Conservation (phyloP, 2,797 vertebrate species). For the Falco berigora region DNA sequence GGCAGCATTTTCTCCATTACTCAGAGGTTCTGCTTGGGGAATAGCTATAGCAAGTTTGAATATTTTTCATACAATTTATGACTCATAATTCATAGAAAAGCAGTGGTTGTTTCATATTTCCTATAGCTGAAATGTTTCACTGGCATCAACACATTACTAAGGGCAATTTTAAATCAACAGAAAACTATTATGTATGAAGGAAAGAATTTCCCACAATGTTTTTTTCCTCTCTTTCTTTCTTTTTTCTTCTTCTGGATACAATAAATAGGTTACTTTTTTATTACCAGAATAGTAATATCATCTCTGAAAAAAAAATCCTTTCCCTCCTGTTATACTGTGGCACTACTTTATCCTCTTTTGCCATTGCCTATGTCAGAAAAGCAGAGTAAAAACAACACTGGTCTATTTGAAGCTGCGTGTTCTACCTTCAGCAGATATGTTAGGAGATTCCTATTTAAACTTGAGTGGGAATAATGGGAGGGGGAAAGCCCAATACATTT, state of each 20-base stretch:
- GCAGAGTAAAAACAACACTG: not conserved
- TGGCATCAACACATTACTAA: slow-evolving; percentile 25
- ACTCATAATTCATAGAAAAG: slow-evolving; percentile 47
- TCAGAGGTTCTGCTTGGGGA: not conserved
- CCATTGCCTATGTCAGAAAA: not conserved
- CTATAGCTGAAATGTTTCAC: slow-evolving; percentile 36
- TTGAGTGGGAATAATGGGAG: not conserved
- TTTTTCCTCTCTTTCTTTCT: not conserved
- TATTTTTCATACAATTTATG: slow-evolving; percentile 31
- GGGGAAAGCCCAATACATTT: not conserved
- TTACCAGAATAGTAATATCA: not conserved
- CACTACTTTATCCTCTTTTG: not conserved
- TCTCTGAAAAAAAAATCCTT: not conserved
- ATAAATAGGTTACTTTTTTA: not conserved
- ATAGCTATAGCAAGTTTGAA: not conserved
- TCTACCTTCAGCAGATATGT: not conserved
- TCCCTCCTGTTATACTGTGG: not conserved
- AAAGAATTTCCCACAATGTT: slow-evolving; percentile 66
- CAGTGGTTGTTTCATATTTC: slow-evolving; percentile 27
- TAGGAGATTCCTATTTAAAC: not conserved
- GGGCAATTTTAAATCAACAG: slow-evolving; percentile 59
- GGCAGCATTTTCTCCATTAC: not conserved
- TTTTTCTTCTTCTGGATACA: slow-evolving; percentile 25
- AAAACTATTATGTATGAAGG: slow-evolving; percentile 57
- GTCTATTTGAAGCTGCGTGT: not conserved